Base-by-base conservation (phyloP, 1,140 invertebrate genomes). In the Sitophilus oryzae region DNA sequence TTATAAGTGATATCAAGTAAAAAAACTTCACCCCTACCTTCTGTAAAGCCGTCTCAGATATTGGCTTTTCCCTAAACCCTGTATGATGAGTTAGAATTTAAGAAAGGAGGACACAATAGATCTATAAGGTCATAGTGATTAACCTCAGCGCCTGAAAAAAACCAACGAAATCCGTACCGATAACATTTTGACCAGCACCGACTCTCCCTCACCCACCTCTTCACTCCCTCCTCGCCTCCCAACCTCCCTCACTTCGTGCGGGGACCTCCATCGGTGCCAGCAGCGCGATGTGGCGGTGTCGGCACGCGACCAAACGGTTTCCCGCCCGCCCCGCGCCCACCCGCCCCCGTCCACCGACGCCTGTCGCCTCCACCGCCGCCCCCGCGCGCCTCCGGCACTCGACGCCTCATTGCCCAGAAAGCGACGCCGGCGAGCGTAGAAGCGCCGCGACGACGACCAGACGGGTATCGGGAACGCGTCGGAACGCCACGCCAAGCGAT, bases 281-380 rank as follows among this genome's bases (percentile, higher is more conserved):
- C 60, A 63, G 54, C 60, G 62, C 64, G 66, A 66, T 67, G 66
- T 68, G 67, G 67, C 63, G 67, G 67, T 71, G 67, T 70, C 69
- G 69, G 69, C 69, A 71, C 69, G 69, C 69, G 69, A 71, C 69
- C 66, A 67, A 71, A 69, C 59, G 52, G 59, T 43, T 59, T 57
- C 48, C 36, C 41, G 50, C 56, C 45, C 58, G 42, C 56, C 41
- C 50, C 58, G 30, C 50, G 20, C 45, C 45, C 35, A n/a, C n/a
- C n/a, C n/a, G n/a, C n/a, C n/a, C n/a, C n/a, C n/a, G n/a, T n/a
- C 50, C n/a, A n/a, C n/a, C 57, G 55, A 42, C 36, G 41, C 25
- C 52, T 45, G 51, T 20, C 45, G 47, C 35, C 52, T 57, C 40
- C 50, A 58, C 54, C 50, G 60, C 58, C 61, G 60, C 25, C 25